Conservation (phyloP, 2,797 vertebrate species). For the Parauchenoglanis punctatus region DNA sequence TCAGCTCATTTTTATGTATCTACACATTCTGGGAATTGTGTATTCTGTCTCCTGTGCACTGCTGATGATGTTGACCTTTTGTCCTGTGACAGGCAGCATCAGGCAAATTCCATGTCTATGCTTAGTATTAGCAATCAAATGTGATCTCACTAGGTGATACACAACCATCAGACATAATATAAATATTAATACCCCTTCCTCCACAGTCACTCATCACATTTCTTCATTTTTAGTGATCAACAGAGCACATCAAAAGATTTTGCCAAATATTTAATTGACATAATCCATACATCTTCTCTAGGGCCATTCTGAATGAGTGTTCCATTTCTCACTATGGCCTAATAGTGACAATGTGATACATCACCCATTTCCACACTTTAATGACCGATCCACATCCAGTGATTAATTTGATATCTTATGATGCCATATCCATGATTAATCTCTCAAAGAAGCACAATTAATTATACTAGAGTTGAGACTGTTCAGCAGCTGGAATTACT, state of each 20-base stretch:
- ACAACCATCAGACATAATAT: not conserved
- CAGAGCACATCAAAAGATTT: conserved; percentile 12
- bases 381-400: conserved; percentile 31
- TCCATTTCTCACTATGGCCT: conserved; percentile 24
- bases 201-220: not conserved
- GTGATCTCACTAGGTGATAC: not conserved
- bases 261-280: not conserved
- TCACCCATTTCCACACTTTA: conserved; percentile 50
- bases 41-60: not conserved
- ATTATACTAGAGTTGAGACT: conserved; percentile 35
- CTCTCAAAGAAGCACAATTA: conserved; percentile 50
- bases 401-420: conserved; percentile 52
- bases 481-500: conserved; percentile 21
- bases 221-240: not conserved
- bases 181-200: not conserved
- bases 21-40: conserved; percentile 8
- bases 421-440: conserved; percentile 51
- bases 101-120: not conserved
- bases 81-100: not conserved
- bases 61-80: conserved; percentile 15
- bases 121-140: not conserved
- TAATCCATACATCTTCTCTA: not conserved
- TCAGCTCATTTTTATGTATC: conserved; percentile 16
- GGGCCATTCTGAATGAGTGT: not conserved
- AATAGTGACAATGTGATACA: conserved; percentile 38